Percentiles rank a stretch among this genome's conserved stretches.
Conservation (phyloP, 2,888 invertebrate species). For the Fissipunctia ypsillon region DNA sequence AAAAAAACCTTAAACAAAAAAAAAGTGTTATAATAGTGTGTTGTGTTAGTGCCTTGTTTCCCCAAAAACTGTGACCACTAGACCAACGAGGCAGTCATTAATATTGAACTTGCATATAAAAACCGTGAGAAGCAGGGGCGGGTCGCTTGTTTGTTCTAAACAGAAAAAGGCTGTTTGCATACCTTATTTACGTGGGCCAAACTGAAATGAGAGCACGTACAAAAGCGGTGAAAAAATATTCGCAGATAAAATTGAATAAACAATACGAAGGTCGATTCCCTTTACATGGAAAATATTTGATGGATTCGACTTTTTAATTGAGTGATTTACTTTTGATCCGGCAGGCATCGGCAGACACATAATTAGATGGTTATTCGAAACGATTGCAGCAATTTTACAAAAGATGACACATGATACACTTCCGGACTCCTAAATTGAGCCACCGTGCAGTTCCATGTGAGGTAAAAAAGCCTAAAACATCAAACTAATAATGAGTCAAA, state of each 20-base stretch:
- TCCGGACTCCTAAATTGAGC: too few species aligned
- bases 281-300: constrained; percentile 56
- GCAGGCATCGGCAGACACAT: too few species aligned
- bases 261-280: constrained; percentile 59
- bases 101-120: too few species aligned
- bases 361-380: not conserved
- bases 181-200: constrained; percentile 32
- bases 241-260: constrained; percentile 67
- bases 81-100: too few species aligned
- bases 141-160: constrained; percentile 18
- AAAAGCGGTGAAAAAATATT: constrained; percentile 47
- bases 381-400: not conserved
- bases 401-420: not conserved
- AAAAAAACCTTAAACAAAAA: too few species aligned
- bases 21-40: too few species aligned
- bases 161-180: constrained; percentile 51
- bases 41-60: too few species aligned
- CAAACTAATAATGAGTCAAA: too few species aligned
- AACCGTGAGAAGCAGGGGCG: too few species aligned
- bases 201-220: constrained; percentile 42
- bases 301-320: constrained; percentile 47
- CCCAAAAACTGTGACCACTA: too few species aligned
- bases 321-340: constrained; percentile 18
- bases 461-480: too few species aligned
- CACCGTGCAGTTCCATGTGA: too few species aligned